Evolutionary conservation across 2,888 invertebrate genomes (phyloP).

Genomic region (Dynastes maya): DNA sequence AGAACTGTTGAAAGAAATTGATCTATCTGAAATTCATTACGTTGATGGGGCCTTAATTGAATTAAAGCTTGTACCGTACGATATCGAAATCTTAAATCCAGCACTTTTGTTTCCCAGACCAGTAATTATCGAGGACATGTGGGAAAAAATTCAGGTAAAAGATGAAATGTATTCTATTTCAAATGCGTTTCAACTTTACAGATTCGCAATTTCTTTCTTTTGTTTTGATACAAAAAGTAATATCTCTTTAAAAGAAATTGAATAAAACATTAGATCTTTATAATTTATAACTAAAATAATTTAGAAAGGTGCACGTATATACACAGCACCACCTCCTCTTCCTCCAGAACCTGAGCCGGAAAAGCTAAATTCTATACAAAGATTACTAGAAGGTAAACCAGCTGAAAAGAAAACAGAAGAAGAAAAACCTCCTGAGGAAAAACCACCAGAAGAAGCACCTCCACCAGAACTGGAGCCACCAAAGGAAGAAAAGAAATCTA

Average conservation of each 20-base stretch:
- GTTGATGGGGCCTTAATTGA: slow-evolving; percentile 81
- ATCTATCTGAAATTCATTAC: slow-evolving; percentile 79
- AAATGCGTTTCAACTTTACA: not conserved
- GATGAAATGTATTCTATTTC: not conserved
- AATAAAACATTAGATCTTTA: no score
- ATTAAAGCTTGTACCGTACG: slow-evolving; percentile 79
- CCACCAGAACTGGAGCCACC: slow-evolving; percentile 37
- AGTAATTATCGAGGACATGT: slow-evolving; percentile 65
- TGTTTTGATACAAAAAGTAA: no score
- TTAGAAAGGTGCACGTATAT: slow-evolving; percentile 64
- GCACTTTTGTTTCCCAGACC: slow-evolving; percentile 77
- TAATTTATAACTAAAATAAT: not conserved
- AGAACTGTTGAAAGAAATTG: slow-evolving; percentile 73
- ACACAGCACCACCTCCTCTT: slow-evolving; percentile 57
- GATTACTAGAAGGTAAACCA: slow-evolving; percentile 45
- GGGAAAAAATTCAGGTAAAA: slow-evolving; percentile 60
- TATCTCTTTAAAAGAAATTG: no score
- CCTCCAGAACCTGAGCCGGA: slow-evolving; percentile 27
- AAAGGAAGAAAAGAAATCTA: slow-evolving; percentile 48
- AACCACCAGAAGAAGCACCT: slow-evolving; percentile 38
- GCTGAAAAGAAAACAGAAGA: slow-evolving; percentile 48
- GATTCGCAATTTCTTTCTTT: not conserved
- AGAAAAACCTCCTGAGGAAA: slow-evolving; percentile 43
- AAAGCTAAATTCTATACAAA: slow-evolving; percentile 3
- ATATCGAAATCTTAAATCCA: slow-evolving; percentile 78